Evolutionary conservation across 2,888 invertebrate genomes (phyloP), one percentile per base, ranked within the genome.

Genomic region (Cantharis rustica): DNA sequence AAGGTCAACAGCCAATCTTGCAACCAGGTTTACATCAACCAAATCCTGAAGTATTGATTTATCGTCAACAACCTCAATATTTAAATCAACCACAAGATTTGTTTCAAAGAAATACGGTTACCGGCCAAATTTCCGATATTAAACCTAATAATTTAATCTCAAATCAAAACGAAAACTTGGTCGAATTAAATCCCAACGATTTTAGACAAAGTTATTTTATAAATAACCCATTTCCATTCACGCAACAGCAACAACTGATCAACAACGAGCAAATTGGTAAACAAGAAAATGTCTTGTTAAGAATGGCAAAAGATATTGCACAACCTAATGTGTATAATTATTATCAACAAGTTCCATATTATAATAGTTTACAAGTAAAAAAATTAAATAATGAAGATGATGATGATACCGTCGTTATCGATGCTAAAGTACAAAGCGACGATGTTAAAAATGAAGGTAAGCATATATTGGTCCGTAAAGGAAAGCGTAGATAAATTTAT

Each of bases 371-470:
- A 2, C n/a, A 1, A n/a, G 47, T 47, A n/a, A 47, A n/a, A 47
- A 47, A 5, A 2, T 2, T n/a, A 13, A 47, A 47, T n/a, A 47
- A 47, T 5, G 47, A 47, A 47, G 88, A 89, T 69, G 90, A 90
- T 61, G 89, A 90, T 81, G 90, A 91, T 61, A 89, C 90, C 72
- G 88, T 89, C 3, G 84, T 88, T 2, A 88, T 89, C 13, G 89
- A 90, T 77, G 87, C 89, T 0, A 88, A 87, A 76, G 86, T 88
- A 81, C 90, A 90, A 1, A 89, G 72, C 13, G 75, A 88, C 66
- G 78, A 77, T 10, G 76, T 72, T 16, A 83, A 84, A 20, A 79
- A 79, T 23, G 83, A 83, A 76, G 82, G 81, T 81, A 80, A 75
- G 47, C 10, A 15, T 9, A 31, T 10, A 16, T 62, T 16, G 3